These are phyloP conservation scores for Grammomys surdaster DNA, from an alignment of 2,113 vertebrate species.

Conservation along the genomic window DNA sequence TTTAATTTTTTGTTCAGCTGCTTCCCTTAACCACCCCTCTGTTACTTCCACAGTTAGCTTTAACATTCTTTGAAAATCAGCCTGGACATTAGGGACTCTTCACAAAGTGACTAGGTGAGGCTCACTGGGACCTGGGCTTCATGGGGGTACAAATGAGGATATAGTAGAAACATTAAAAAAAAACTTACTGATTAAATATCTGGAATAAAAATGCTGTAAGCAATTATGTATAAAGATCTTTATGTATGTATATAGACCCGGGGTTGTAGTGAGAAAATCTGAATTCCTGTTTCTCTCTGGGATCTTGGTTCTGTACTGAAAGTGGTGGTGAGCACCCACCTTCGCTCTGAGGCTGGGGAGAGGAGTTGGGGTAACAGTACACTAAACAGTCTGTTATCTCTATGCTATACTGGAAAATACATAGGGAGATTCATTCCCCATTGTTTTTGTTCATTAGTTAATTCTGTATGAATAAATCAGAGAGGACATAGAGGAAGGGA, in stretches of 20 bases:
- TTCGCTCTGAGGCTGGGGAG: background rate
- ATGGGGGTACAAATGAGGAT: background rate
- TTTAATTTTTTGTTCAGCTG: background rate
- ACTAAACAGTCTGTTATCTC: slow-evolving; percentile 47
- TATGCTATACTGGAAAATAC: slow-evolving; percentile 47
- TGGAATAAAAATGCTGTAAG: background rate
- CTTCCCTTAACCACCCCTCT: background rate
- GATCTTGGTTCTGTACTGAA: background rate
- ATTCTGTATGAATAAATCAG: slow-evolving; percentile 49
- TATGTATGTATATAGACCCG: background rate
- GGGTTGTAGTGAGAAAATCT: background rate
- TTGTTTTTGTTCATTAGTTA: slow-evolving; percentile 71
- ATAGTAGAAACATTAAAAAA: background rate
- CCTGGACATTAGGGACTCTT: background rate
- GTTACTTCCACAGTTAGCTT: background rate
- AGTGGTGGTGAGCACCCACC: background rate
- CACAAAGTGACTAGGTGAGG: background rate
- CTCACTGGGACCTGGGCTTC: slow-evolving; percentile 1
- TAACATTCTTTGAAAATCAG: slow-evolving; percentile 8
- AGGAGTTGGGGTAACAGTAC: slow-evolving; percentile 18
- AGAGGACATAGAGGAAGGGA: slow-evolving; percentile 58
- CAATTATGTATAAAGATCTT: background rate
- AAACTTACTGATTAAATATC: background rate
- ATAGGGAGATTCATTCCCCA: background rate
- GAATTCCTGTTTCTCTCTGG: slow-evolving; percentile 8